These are phyloP conservation scores for Deroplatys truncata DNA, from an alignment of 2,888 invertebrate genomes.

Conservation along the genomic window DNA sequence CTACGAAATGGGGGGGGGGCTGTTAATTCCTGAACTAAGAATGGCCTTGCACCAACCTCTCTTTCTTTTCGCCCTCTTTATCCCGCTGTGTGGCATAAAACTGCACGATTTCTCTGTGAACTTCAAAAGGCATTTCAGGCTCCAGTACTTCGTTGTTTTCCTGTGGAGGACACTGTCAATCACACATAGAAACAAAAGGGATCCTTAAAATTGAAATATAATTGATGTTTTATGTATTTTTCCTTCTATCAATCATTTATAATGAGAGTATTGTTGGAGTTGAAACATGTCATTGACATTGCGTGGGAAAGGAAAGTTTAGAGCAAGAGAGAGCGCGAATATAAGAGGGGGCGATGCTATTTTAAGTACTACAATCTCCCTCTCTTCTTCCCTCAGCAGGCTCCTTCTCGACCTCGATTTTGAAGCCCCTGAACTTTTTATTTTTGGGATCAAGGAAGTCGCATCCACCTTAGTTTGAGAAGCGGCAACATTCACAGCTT, in stretches of 20 bases:
- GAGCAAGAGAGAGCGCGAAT: neutral
- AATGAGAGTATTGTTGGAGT: neutral
- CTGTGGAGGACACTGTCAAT: neutral
- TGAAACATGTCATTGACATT: constrained; percentile 20
- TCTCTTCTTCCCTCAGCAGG: neutral
- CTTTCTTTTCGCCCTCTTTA: no score
- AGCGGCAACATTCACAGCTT: neutral
- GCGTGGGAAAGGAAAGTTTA: constrained; percentile 12
- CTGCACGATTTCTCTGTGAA: neutral
- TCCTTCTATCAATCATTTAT: neutral
- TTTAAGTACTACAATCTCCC: constrained; percentile 3
- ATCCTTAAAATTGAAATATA: neutral
- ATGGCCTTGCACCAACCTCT: no score
- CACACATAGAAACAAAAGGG: neutral
- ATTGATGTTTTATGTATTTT: neutral
- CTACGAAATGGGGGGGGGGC: no score
- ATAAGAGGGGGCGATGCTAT: neutral
- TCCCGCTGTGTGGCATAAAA: neutral
- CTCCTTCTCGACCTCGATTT: constrained; percentile 23
- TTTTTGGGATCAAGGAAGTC: constrained; percentile 26
- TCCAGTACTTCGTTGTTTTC: neutral
- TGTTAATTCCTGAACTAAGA: no score
- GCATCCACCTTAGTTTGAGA: neutral
- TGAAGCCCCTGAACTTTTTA: constrained; percentile 28
- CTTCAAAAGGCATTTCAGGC: neutral